A percentile compares a stretch with the other conserved stretches of the same genome.
These are phyloP conservation scores for Drosophila auraria DNA, from an alignment of 1,140 invertebrate species.

Conservation along the genomic window DNA sequence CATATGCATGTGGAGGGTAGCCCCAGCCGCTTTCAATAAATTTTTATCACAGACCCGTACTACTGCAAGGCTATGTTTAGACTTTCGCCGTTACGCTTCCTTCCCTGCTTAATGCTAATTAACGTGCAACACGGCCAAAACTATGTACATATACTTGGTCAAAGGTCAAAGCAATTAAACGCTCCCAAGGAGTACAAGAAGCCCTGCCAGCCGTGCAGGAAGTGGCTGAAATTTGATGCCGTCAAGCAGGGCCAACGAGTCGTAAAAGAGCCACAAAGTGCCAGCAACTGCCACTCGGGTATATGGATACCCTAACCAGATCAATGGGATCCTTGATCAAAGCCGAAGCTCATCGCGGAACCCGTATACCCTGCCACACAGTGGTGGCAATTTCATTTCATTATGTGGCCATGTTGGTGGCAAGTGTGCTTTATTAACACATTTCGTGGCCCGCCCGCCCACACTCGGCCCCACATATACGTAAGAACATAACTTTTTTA, in stretches of 20 bases:
- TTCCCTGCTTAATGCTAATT: constrained; percentile 76
- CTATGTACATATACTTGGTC: constrained; percentile 56
- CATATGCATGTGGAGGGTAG: constrained; percentile 34
- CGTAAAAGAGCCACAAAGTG: constrained; percentile 71
- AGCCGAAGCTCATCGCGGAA: background rate
- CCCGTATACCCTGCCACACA: constrained; percentile 3
- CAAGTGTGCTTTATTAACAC: constrained; percentile 85
- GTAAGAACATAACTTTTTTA: constrained; percentile 73
- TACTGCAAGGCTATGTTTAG: constrained; percentile 23
- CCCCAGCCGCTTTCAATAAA: constrained; percentile 53
- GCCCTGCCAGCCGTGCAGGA: constrained; percentile 16
- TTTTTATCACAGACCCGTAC: constrained; percentile 68
- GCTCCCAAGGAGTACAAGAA: constrained; percentile 41
- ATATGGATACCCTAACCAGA: constrained; percentile 12
- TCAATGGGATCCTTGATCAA: constrained; percentile 8
- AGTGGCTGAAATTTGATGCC: constrained; percentile 33
- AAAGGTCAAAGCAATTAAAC: constrained; percentile 81
- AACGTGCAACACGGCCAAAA: constrained; percentile 74
- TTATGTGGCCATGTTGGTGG: constrained; percentile 79
- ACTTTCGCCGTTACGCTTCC: constrained; percentile 24
- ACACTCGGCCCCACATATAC: constrained; percentile 7
- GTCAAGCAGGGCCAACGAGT: constrained; percentile 37
- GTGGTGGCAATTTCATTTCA: constrained; percentile 68
- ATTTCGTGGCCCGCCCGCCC: constrained; percentile 54
- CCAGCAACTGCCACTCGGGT: constrained; percentile 39